Evolutionary conservation across 2,888 invertebrate genomes (phyloP).

Genomic region (Coelogynopora nodosa): DNA sequence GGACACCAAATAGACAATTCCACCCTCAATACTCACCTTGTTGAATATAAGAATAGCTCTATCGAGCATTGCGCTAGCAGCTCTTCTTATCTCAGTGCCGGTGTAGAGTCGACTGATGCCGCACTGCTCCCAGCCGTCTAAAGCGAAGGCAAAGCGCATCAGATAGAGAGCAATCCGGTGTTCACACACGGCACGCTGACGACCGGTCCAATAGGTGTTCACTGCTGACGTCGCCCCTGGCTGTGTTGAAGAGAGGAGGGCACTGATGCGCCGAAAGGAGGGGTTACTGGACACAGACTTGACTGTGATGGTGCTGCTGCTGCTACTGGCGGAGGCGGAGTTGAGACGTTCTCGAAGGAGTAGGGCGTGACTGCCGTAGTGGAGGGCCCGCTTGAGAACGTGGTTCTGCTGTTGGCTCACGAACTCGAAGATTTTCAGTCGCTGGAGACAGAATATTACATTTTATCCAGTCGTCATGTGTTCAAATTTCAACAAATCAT

Average conservation of each 20-base stretch:
- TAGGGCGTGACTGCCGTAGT: slow-evolving; percentile 36
- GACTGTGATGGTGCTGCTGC: not conserved
- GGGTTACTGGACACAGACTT: not conserved
- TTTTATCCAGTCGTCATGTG: no score
- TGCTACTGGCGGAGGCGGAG: not conserved
- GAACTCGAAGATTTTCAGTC: slow-evolving; percentile 39
- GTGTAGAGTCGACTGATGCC: slow-evolving; percentile 37
- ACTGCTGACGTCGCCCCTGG: not conserved
- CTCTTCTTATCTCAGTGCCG: not conserved
- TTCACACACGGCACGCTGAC: slow-evolving; percentile 20
- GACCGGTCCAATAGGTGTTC: not conserved
- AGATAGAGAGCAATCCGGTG: slow-evolving; percentile 24
- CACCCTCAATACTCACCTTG: not conserved
- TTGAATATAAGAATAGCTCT: not conserved
- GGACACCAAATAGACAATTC: no score
- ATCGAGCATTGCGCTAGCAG: not conserved
- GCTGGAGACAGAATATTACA: not conserved
- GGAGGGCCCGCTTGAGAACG: slow-evolving; percentile 29
- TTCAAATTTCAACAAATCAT: no score
- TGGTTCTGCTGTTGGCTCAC: slow-evolving; percentile 34
- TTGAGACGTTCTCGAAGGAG: slow-evolving; percentile 19
- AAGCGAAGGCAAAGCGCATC: slow-evolving; percentile 34
- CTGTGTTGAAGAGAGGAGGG: not conserved
- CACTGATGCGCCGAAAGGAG: not conserved
- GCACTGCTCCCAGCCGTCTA: slow-evolving; percentile 36